Base-by-base conservation (phyloP, 2,797 vertebrate genomes). In the Coregonus sp. region DNA sequence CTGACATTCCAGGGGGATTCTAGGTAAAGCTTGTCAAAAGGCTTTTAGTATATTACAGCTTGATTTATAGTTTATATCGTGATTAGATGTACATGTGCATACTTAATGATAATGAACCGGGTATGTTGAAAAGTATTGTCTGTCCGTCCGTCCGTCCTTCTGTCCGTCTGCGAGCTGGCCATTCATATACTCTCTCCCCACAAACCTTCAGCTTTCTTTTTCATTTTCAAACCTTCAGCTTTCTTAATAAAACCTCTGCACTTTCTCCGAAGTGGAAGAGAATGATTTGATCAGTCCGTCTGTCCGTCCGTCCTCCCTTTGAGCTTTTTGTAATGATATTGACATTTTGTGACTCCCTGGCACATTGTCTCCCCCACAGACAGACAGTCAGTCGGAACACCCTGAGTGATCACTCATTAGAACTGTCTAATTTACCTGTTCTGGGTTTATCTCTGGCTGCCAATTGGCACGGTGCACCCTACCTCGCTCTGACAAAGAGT, bases 31-130 rank as follows among this genome's bases (percentile, higher is more conserved):
- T 25, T 15, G 33, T 37, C 12, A 4, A 67, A 71, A 77, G 61
- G 70, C 33, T 65, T 69, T 76, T 68, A 65, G 72, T 54, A 70
- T 65, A 72, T 76, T 74, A 78, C 71, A 54, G 47, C 20, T 9
- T 70, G 50, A 20, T 56, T 51, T 76, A 47, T 47, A 47, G 40
- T 47, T 47, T 47, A 9, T 47, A 12, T 47, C 9, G 2, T 47
- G 40, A 9, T 47, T 47, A 47, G 9, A 47, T 47, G 40, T 33
- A 33, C 33, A 33, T 4, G 33, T 47, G 7, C 40, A 47, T 47
- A 47, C 40, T 47, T 11, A 11, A 47, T 47, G 40, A 47, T 47
- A 47, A 47, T 47, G 40, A 47, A 47, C 9, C 9, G 40, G 11
- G 9, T 12, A 47, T 47, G 40, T 47, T 12, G 40, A 47, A 47